These are phyloP conservation scores for Diglossa cyanea DNA, from an alignment of 2,797 vertebrate species.

Conservation along the genomic window DNA sequence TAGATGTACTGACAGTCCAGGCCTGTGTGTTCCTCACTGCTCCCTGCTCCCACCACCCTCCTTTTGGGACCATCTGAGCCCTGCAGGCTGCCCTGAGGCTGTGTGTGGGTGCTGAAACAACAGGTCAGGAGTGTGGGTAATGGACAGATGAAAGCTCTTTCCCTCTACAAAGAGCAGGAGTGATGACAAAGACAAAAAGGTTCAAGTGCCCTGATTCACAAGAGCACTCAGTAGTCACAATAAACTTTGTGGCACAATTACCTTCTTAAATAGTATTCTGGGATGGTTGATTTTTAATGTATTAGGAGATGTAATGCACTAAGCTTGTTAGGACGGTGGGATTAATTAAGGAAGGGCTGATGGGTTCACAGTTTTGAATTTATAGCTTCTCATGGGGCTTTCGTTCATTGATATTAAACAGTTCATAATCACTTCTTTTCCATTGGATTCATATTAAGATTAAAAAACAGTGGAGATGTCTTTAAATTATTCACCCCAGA, in stretches of 20 bases:
- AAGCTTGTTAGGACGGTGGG: background rate
- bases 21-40: background rate
- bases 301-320: background rate
- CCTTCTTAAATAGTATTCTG: background rate
- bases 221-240: rapidly evolving
- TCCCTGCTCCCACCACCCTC: background rate
- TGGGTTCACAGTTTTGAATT: background rate
- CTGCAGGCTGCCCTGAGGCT: background rate
- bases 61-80: background rate
- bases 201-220: rapidly evolving
- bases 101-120: background rate
- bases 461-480: background rate
- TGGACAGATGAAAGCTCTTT: background rate
- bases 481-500: background rate
- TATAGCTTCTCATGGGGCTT: background rate
- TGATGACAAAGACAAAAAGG: rapidly evolving
- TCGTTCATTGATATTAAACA: background rate
- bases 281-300: background rate
- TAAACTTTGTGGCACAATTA: background rate
- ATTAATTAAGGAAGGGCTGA: background rate
- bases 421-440: background rate
- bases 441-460: background rate
- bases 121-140: rapidly evolving
- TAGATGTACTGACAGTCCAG: background rate
- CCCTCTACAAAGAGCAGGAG: too few relatives aligned